Conservation (phyloP, 2,888 invertebrate species). For the Eupithecia vulgata region DNA sequence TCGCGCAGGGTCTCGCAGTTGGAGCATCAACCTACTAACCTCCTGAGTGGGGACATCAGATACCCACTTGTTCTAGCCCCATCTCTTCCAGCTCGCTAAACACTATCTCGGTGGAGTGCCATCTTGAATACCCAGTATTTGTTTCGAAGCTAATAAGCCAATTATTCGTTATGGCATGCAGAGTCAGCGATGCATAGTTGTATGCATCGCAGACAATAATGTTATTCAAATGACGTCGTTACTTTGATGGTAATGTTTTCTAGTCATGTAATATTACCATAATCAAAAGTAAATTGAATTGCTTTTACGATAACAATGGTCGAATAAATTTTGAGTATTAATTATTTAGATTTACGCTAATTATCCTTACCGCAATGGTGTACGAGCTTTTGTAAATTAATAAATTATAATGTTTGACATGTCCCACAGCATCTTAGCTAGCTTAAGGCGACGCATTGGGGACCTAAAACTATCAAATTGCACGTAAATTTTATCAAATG, state of each 20-base stretch:
- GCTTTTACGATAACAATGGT: constrained; percentile 30
- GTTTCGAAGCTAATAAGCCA: constrained; percentile 61
- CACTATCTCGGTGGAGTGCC: constrained; percentile 33
- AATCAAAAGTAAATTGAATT: constrained; percentile 36
- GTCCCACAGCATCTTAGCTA: neutral
- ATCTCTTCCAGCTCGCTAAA: constrained; percentile 17
- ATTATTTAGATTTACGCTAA: constrained; percentile 29
- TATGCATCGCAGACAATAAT: constrained; percentile 53
- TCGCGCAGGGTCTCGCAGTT: constrained; percentile 60
- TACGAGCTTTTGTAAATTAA: neutral
- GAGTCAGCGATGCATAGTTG: constrained; percentile 58
- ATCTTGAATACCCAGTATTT: constrained; percentile 44
- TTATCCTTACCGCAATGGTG: constrained; percentile 7
- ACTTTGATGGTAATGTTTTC: constrained; percentile 43
- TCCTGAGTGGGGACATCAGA: constrained; percentile 58
- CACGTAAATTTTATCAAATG: too few relatives aligned
- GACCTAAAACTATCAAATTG: too few relatives aligned
- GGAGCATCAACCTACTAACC: constrained; percentile 77
- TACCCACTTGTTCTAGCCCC: constrained; percentile 36
- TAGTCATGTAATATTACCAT: constrained; percentile 40
- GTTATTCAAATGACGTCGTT: constrained; percentile 53
- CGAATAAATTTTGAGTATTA: constrained; percentile 19
- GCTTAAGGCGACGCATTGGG: too few relatives aligned
- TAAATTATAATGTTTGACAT: neutral
- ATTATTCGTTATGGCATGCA: constrained; percentile 56